Conservation (phyloP, 2,888 invertebrate genomes). For the Platycheirus rosarum region DNA sequence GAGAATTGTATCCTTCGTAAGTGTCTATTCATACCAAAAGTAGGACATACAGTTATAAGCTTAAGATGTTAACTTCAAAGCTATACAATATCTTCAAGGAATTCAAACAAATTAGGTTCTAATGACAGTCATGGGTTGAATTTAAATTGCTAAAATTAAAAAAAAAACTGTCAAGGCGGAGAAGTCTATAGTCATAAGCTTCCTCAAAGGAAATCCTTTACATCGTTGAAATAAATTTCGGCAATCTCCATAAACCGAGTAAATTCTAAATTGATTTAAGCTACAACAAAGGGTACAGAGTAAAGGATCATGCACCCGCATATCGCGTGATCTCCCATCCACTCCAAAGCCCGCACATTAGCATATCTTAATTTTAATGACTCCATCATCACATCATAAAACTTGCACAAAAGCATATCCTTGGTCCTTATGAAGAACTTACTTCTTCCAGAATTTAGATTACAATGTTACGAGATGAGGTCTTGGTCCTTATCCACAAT, state of each 20-base stretch:
- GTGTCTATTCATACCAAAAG: too few species aligned
- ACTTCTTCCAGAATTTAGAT: conserved; percentile 46
- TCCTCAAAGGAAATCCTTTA: conserved; percentile 17
- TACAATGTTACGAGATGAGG: conserved; percentile 60
- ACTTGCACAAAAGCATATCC: conserved; percentile 43
- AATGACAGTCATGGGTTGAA: not conserved
- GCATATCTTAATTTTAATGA: conserved; percentile 71
- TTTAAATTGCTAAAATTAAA: not conserved
- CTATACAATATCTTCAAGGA: not conserved
- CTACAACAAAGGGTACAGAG: not conserved
- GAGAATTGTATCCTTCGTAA: not conserved
- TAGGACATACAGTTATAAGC: not conserved
- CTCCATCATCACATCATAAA: conserved; percentile 68
- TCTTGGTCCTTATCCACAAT: conserved; percentile 44
- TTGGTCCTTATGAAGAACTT: conserved; percentile 49
- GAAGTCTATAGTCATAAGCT: conserved; percentile 7
- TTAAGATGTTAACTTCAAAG: not conserved
- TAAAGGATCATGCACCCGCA: conserved; percentile 19
- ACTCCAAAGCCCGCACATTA: conserved; percentile 49
- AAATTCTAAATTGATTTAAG: conserved; percentile 46
- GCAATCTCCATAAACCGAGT: conserved; percentile 22
- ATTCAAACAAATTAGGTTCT: not conserved
- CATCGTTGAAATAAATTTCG: conserved; percentile 14
- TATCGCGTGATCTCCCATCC: conserved; percentile 16
- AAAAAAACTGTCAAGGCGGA: not conserved